Percentiles rank a stretch among this genome's conserved stretches.
phyloP scores from a whole-genome alignment of 35 echinoderm and acorn worm genomes.

The Nesometra sesokonis region DNA sequence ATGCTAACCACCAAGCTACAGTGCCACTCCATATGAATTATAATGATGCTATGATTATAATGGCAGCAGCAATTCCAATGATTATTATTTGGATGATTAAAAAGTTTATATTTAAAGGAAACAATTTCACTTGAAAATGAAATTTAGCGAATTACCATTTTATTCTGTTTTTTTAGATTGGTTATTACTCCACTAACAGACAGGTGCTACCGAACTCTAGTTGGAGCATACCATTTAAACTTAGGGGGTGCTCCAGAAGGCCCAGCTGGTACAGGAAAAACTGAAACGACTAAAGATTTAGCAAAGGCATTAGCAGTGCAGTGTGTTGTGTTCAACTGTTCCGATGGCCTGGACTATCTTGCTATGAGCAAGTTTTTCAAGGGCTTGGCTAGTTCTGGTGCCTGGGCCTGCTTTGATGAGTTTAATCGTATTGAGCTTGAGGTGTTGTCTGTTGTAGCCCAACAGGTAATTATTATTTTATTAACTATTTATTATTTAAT shows the following conservation, averaged over 20 bases:
- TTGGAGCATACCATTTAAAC: slow-evolving; percentile 97
- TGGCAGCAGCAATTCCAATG: no score
- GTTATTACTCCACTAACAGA: slow-evolving; percentile 99
- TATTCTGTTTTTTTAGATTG: slow-evolving; percentile 43
- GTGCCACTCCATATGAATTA: no score
- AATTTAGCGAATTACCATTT: not conserved
- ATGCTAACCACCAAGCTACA: no score
- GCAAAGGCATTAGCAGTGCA: slow-evolving; percentile 97
- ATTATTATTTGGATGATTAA: no score
- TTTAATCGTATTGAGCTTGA: slow-evolving; percentile 98
- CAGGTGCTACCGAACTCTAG: slow-evolving; percentile 92
- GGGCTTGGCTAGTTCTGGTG: slow-evolving; percentile 88
- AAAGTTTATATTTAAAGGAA: no score
- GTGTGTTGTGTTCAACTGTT: slow-evolving; percentile 99
- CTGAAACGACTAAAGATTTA: slow-evolving; percentile 98
- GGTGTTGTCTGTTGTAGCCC: slow-evolving; percentile 99
- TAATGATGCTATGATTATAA: no score
- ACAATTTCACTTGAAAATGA: not conserved
- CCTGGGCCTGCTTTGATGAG: slow-evolving; percentile 99
- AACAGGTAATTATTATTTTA: slow-evolving; percentile 68
- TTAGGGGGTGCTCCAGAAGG: slow-evolving; percentile 95
- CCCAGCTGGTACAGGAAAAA: slow-evolving; percentile 94
- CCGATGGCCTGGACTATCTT: slow-evolving; percentile 95
- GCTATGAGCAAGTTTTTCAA: slow-evolving; percentile 99
- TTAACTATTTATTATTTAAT: no score